Evolutionary conservation across 2,113 vertebrate species (phyloP).

Genomic region (Antennarius striatus): DNA sequence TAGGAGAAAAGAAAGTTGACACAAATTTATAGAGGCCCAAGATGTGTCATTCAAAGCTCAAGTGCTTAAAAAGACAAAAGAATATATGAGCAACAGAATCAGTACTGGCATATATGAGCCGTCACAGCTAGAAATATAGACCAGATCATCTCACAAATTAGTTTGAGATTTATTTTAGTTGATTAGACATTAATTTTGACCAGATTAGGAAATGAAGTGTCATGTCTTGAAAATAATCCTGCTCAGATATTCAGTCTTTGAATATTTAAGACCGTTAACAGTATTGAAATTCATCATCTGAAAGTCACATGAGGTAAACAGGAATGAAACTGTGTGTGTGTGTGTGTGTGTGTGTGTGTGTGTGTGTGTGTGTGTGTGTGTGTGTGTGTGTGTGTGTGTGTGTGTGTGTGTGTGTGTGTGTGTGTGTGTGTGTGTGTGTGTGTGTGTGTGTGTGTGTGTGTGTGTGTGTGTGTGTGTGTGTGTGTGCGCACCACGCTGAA

Average conservation of each 20-base stretch:
- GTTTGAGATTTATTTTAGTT: too few species aligned
- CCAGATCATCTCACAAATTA: too few species aligned
- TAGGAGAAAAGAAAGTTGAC: constrained; percentile 1
- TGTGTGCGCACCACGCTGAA: constrained; percentile 17
- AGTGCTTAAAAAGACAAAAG: neutral
- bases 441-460: too few species aligned
- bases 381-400: too few species aligned
- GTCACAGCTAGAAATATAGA: neutral
- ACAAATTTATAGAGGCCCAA: neutral
- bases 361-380: too few species aligned
- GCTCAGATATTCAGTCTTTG: neutral
- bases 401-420: too few species aligned
- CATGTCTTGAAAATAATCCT: neutral
- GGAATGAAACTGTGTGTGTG: constrained; percentile 49
- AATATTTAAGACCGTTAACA: neutral
- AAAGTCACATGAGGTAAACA: constrained; percentile 53
- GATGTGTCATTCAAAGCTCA: constrained; percentile 3
- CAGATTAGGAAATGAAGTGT: neutral
- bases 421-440: too few species aligned
- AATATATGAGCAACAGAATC: neutral
- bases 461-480: too few species aligned
- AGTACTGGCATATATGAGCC: neutral
- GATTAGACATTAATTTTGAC: too few species aligned
- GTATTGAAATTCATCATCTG: constrained; percentile 20
- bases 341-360: too few species aligned